phyloP scores from a whole-genome alignment of 2,113 vertebrate genomes.

The Corydoras maculifer region DNA sequence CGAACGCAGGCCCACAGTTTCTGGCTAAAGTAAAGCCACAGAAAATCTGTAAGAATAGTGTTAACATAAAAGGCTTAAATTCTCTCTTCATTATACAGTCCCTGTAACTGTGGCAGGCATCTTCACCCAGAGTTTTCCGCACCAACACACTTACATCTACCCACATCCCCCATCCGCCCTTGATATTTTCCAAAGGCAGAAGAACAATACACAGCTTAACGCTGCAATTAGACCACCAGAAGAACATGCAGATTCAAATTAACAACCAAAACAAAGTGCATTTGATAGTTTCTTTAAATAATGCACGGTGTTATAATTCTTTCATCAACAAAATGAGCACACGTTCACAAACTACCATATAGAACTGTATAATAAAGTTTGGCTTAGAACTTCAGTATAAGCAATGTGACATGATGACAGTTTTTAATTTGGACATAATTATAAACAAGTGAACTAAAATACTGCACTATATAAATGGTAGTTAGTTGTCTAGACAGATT shows the following conservation, averaged over 20 bases:
- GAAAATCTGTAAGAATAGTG: neutral
- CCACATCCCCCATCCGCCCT: constrained; percentile 3
- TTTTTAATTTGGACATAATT: too few relatives aligned
- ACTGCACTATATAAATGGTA: too few relatives aligned
- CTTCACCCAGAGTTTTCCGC: neutral
- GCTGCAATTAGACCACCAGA: neutral
- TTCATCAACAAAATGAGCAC: too few relatives aligned
- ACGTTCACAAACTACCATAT: too few relatives aligned
- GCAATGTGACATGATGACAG: too few relatives aligned
- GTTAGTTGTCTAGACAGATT: too few relatives aligned
- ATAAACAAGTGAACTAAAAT: too few relatives aligned
- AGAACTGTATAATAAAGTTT: too few relatives aligned
- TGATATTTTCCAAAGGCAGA: constrained; percentile 16
- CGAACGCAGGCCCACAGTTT: constrained; percentile 3
- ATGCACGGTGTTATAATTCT: neutral
- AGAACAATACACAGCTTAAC: constrained; percentile 8
- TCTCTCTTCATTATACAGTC: neutral
- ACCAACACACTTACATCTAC: constrained; percentile 1
- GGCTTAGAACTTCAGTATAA: too few relatives aligned
- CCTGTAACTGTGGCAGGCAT: neutral
- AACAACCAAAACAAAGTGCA: neutral
- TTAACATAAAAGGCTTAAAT: neutral
- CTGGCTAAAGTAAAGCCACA: neutral
- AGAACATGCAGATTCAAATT: neutral
- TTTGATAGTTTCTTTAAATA: neutral